Base-by-base conservation (phyloP, 2,888 invertebrate genomes). In the Barypeithes pellucidus region DNA sequence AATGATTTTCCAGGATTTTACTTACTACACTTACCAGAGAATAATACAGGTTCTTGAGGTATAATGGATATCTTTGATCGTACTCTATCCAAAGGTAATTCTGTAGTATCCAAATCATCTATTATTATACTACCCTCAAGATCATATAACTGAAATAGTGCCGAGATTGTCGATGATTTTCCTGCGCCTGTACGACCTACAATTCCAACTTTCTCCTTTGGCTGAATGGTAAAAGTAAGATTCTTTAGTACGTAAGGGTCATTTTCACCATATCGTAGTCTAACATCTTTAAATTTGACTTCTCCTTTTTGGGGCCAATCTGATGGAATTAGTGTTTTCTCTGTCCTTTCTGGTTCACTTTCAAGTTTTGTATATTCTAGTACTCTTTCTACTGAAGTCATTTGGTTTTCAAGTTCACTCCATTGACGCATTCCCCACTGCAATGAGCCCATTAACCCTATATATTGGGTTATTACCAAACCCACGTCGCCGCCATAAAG, bases 181-280 rank as follows among this genome's bases (percentile, higher is more conserved):
- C 95, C 95, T 0, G 95, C 95, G 0, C 95, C 95, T 0, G 95
- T 95, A 79, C 95, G 87, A 0, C 95, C 95, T 2, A 94, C 93
- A 7, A 95, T 91, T 2, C 95, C 95, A 22, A 94, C 88, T 88
- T 93, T 93, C 87, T 91, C 90, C 71, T 90, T 90, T 14, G 91
- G 88, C 80, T 91, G 87, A 62, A 95, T 90, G 0, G 87, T 83
- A 69, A 95, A 89, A 73, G 89, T 90, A 4, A 95, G 85, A 75
- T 91, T 89, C 77, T 91, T 93, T 22, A 98, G 88, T 16, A 97
- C 95, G 2, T 91, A 88, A 0, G 94, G 90, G 60, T 93, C 92
- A 0, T 89, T 87, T 2, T 90, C 89, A 68, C 91, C 87, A 85
- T 98, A 98, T 78, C 90, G 90, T 73, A 98, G 86, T 74, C 85